Evolutionary conservation across 1,140 invertebrate species (phyloP).

Genomic region (Trissolcus basalis): DNA sequence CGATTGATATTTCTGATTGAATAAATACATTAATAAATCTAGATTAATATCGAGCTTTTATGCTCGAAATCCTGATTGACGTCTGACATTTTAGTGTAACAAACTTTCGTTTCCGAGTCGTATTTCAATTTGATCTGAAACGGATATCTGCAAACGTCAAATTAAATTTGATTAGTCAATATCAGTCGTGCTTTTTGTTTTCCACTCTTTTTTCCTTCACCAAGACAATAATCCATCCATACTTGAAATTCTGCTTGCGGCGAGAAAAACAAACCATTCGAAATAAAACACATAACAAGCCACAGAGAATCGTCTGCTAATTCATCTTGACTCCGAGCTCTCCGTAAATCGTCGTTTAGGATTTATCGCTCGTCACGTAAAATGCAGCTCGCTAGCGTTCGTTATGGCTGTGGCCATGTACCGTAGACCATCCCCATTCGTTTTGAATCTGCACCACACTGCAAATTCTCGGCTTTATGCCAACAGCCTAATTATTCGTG

Average conservation of each 20-base stretch:
- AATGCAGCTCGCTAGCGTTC: constrained; percentile 42
- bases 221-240: too few relatives aligned
- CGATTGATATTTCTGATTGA: not conserved
- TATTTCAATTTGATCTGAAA: too few relatives aligned
- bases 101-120: too few relatives aligned
- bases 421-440: constrained; percentile 45
- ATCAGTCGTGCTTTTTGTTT: too few relatives aligned
- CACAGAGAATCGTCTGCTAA: constrained; percentile 48
- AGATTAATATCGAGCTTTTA: constrained; percentile 19
- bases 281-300: constrained; percentile 44
- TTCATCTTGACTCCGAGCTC: constrained; percentile 40
- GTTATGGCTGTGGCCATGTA: constrained; percentile 51
- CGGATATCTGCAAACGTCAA: too few relatives aligned
- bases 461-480: constrained; percentile 67
- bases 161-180: too few relatives aligned
- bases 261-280: not conserved
- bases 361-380: constrained; percentile 61
- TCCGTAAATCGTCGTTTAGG: constrained; percentile 58
- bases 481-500: constrained; percentile 73
- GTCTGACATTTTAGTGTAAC: too few relatives aligned
- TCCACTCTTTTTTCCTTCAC: too few relatives aligned
- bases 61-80: constrained; percentile 12
- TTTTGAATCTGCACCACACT: constrained; percentile 64
- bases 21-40: not conserved
- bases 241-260: not conserved